Conservation (phyloP, 2,888 invertebrate species). For the Thecophora atra region DNA sequence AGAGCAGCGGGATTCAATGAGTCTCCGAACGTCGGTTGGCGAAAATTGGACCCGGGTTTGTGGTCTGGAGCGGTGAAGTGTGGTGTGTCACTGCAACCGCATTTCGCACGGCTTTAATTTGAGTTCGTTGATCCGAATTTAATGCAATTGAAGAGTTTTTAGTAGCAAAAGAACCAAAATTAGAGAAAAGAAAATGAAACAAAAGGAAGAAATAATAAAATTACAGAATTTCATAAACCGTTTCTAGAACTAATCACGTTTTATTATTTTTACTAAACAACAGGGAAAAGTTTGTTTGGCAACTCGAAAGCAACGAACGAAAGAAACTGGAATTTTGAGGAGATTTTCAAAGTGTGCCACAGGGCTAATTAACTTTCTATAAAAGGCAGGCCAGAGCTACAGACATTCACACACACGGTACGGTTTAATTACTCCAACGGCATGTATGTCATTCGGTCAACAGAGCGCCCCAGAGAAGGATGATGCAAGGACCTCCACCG, state of each 20-base stretch:
- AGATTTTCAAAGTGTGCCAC: not conserved
- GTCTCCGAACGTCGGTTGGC: not conserved
- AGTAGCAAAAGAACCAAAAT: not conserved
- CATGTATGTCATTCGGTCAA: conserved; percentile 34
- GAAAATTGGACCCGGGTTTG: not conserved
- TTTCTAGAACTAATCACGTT: no score
- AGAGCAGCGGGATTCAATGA: not conserved
- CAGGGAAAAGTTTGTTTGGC: no score
- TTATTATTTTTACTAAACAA: no score
- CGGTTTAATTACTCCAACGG: conserved; percentile 33
- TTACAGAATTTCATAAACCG: no score
- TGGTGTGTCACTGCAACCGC: not conserved
- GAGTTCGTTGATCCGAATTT: no score
- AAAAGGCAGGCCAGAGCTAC: not conserved
- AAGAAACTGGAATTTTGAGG: not conserved
- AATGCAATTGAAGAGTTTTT: no score
- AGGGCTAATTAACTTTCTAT: conserved; percentile 11
- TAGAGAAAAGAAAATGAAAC: not conserved
- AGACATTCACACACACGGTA: conserved; percentile 29
- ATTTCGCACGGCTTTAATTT: not conserved
- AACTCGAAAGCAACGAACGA: not conserved
- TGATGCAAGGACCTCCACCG: not conserved
- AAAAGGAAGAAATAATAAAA: no score
- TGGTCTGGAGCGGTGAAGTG: not conserved
- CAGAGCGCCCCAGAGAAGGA: not conserved